phyloP scores from a whole-genome alignment of 2,888 invertebrate genomes.

The Hanleya hanleyi region DNA sequence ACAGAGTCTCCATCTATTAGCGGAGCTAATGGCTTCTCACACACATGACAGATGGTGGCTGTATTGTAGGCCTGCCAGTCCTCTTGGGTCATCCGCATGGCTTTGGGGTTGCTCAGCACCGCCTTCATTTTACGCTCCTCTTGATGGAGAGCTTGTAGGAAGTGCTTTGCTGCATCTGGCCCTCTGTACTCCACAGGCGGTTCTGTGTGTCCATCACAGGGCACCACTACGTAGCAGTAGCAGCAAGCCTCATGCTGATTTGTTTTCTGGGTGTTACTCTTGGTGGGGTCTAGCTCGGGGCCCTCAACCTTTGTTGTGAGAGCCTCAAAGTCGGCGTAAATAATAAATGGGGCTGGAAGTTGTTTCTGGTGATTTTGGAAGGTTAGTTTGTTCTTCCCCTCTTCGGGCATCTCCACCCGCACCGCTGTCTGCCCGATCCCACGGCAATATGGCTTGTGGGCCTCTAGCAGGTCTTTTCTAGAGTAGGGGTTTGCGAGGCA shows the following conservation, averaged over 20 bases:
- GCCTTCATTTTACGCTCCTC: not conserved
- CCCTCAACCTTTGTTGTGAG: slow-evolving; percentile 18
- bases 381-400: slow-evolving; percentile 10
- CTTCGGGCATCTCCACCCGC: slow-evolving; percentile 16
- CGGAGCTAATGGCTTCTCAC: not conserved
- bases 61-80: not conserved
- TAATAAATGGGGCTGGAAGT: slow-evolving; percentile 17
- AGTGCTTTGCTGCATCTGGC: no score
- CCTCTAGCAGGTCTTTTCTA: slow-evolving; percentile 13
- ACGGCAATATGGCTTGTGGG: slow-evolving; percentile 18
- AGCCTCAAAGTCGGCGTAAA: slow-evolving; percentile 32
- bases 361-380: slow-evolving; percentile 23
- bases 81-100: no score
- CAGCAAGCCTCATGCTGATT: not conserved
- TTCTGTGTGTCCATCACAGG: slow-evolving; percentile 14
- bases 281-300: slow-evolving; percentile 1
- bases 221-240: slow-evolving; percentile 18
- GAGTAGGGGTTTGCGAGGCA: slow-evolving; percentile 15
- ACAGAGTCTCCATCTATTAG: not conserved
- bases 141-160: no score
- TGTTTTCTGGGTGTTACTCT: slow-evolving; percentile 14
- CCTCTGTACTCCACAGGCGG: slow-evolving; percentile 11
- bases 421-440: slow-evolving; percentile 13
- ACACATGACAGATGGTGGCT: not conserved
- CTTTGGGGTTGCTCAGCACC: slow-evolving; percentile 2